Conservation (phyloP, 2,113 vertebrate genomes). For the Microcebus tavaratra region DNA sequence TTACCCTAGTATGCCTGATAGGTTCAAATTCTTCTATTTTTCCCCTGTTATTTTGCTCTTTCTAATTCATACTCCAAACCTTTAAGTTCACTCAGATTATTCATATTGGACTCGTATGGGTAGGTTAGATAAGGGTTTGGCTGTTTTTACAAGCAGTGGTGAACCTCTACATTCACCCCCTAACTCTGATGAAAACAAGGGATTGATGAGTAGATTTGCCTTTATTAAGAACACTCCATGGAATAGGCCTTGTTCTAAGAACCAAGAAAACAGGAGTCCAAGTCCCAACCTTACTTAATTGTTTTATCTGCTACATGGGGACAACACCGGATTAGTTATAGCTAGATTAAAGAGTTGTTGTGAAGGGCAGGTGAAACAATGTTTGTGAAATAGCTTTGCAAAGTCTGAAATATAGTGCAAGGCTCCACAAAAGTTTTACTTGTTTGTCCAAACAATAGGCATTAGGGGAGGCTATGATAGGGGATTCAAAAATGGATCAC, state of each 20-base stretch:
- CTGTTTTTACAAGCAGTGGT: not conserved
- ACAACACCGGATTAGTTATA: not conserved
- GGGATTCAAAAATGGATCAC: not conserved
- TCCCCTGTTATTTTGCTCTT: not conserved
- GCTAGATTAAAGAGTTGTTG: not conserved
- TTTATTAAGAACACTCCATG: not conserved
- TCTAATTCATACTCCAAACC: not conserved
- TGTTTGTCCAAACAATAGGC: slow-evolving; percentile 12
- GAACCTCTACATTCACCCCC: not conserved
- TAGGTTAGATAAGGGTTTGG: not conserved
- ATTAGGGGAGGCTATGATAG: not conserved
- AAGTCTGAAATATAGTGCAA: not conserved
- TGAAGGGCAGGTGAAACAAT: not conserved
- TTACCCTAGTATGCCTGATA: not conserved
- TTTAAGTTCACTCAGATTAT: slow-evolving; percentile 15
- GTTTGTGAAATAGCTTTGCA: not conserved
- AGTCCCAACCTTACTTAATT: not conserved
- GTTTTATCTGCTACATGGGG: not conserved
- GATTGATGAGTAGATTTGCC: not conserved
- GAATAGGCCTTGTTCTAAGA: slow-evolving; percentile 34
- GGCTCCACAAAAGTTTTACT: not conserved
- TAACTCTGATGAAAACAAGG: not conserved
- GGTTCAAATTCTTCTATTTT: not conserved
- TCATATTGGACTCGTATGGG: not conserved
- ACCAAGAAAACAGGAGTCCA: not conserved